Conservation (phyloP, 2,888 invertebrate species). For the Lottia gigantea region DNA sequence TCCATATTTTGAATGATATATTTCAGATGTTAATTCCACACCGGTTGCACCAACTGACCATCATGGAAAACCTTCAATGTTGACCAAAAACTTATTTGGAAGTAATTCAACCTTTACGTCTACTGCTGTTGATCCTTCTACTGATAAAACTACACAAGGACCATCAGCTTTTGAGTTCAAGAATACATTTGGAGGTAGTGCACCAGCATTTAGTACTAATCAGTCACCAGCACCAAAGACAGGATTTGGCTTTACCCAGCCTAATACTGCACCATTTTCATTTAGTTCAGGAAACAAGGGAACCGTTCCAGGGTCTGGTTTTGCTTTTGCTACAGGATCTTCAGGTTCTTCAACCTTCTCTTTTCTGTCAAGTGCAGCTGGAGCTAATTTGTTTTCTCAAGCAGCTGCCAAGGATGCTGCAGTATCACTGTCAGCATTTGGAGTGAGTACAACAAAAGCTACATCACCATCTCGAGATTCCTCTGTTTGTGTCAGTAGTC, state of each 20-base stretch:
- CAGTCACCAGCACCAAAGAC: not conserved
- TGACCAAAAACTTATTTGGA: conserved; percentile 28
- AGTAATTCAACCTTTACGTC: not conserved
- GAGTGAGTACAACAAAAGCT: not conserved
- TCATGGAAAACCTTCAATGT: not conserved
- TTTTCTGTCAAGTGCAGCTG: conserved; percentile 1
- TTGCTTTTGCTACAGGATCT: not conserved
- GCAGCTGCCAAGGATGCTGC: not conserved
- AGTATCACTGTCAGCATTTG: conserved; percentile 1
- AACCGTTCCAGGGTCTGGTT: not conserved
- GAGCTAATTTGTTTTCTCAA: not conserved
- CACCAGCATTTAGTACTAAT: not conserved
- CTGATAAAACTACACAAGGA: conserved; percentile 15
- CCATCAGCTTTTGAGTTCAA: not conserved
- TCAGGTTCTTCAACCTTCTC: not conserved
- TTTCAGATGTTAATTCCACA: no score
- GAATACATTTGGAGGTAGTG: no score
- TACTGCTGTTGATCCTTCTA: not conserved
- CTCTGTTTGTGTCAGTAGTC: conserved; percentile 9
- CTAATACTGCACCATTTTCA: no score
- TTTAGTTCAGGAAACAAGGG: no score
- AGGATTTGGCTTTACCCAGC: not conserved
- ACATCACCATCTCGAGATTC: conserved; percentile 10
- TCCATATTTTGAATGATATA: no score
- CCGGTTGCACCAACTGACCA: no score